phyloP scores from a whole-genome alignment of 1,140 invertebrate species.

The Fopius arisanus region DNA sequence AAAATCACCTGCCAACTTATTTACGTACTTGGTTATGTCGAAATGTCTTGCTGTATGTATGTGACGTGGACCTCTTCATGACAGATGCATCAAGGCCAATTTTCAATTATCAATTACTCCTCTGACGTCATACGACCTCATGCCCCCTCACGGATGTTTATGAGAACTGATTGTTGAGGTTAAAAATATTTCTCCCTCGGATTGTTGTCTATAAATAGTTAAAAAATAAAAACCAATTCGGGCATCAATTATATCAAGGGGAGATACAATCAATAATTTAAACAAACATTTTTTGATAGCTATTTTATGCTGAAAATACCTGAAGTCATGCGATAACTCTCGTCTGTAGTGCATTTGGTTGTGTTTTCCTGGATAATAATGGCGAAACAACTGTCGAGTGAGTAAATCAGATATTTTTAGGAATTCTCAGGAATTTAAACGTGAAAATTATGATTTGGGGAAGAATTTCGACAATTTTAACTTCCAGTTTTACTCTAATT shows the following conservation, averaged over 20 bases:
- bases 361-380: not conserved
- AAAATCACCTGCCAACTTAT: not conserved
- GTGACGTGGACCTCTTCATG: not conserved
- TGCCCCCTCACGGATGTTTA: too few species aligned
- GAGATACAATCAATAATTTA: too few species aligned
- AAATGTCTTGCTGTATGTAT: not conserved
- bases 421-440: not conserved
- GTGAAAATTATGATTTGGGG: too few species aligned
- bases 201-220: too few species aligned
- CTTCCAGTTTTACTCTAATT: not conserved
- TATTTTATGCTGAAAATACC: too few species aligned
- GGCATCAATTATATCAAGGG: too few species aligned
- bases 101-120: not conserved
- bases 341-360: not conserved
- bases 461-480: too few species aligned
- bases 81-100: not conserved
- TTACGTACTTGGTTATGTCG: not conserved
- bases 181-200: not conserved
- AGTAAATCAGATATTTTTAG: not conserved
- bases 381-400: constrained; percentile 23
- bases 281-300: not conserved
- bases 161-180: not conserved
- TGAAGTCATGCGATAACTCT: not conserved
- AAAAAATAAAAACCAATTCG: too few species aligned
- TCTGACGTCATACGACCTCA: not conserved